Evolutionary conservation across 2,797 vertebrate species (phyloP).

Genomic region (Poecile montanus): DNA sequence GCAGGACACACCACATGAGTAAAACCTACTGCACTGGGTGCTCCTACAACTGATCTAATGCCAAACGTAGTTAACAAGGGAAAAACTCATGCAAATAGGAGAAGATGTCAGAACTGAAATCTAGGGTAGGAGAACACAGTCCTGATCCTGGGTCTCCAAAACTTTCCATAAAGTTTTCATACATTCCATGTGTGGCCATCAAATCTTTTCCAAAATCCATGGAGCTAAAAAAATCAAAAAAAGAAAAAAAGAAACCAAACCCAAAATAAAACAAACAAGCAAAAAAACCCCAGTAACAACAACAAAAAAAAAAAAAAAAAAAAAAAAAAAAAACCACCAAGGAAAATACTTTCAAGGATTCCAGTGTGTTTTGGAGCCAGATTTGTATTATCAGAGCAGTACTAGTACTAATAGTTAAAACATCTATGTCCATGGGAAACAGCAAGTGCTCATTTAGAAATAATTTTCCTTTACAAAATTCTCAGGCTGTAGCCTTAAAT

Average conservation of each 20-base stretch:
- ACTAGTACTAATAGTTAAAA: neutral
- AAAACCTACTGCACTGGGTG: neutral
- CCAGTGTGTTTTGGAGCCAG: neutral
- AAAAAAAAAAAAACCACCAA: neutral
- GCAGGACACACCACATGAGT: fast-evolving
- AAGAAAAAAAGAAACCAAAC: too few species aligned
- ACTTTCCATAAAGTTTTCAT: neutral
- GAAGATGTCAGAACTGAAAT: neutral
- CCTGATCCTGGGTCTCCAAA: neutral
- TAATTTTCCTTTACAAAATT: neutral
- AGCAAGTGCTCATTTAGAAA: neutral
- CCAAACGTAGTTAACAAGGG: neutral
- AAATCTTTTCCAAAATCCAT: neutral
- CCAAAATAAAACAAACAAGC: neutral
- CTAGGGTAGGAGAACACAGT: neutral
- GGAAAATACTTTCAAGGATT: neutral
- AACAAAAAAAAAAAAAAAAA: too few species aligned
- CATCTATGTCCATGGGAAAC: neutral
- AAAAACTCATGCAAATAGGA: neutral
- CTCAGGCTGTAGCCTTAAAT: conserved; percentile 45
- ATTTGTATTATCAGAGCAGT: neutral
- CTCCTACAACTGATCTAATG: neutral
- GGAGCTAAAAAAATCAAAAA: neutral
- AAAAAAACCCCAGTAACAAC: too few species aligned
- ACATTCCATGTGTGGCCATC: neutral